These are phyloP conservation scores for Protonemura montana DNA, from an alignment of 2,888 invertebrate genomes.

Conservation along the genomic window DNA sequence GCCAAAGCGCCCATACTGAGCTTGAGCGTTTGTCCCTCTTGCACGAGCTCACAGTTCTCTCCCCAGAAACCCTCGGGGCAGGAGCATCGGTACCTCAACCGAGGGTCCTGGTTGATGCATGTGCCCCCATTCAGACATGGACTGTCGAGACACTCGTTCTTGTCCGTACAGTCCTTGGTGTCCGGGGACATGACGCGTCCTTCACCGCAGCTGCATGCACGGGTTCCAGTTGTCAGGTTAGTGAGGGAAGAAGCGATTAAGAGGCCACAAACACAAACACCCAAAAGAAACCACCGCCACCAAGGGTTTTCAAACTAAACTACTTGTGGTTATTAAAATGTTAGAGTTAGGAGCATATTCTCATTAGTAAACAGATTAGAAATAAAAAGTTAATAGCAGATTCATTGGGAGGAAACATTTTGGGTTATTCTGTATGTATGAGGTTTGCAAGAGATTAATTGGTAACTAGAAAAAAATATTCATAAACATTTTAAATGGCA, in stretches of 20 bases:
- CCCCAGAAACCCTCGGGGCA: slow-evolving; percentile 94
- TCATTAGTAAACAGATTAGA: too few species aligned
- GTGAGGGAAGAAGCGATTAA: slow-evolving; percentile 1
- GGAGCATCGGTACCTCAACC: slow-evolving; percentile 84
- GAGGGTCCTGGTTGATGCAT: slow-evolving; percentile 90
- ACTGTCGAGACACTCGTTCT: slow-evolving; percentile 93
- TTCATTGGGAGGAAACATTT: too few species aligned
- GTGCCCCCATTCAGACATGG: slow-evolving; percentile 93
- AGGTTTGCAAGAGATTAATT: too few species aligned
- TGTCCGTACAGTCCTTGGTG: slow-evolving; percentile 89
- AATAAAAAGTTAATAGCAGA: too few species aligned
- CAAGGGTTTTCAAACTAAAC: background rate
- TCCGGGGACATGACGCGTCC: slow-evolving; percentile 90
- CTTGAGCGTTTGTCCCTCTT: slow-evolving; percentile 93
- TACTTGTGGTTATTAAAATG: too few species aligned
- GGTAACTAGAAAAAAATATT: too few species aligned
- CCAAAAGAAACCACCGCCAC: background rate
- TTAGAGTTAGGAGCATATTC: too few species aligned
- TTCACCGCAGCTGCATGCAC: slow-evolving; percentile 82
- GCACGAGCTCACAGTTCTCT: slow-evolving; percentile 91
- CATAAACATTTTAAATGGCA: too few species aligned
- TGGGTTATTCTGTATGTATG: too few species aligned
- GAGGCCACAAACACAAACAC: background rate
- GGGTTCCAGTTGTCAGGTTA: background rate
- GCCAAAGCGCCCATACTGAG: slow-evolving; percentile 97